phyloP scores from a whole-genome alignment of 2,888 invertebrate genomes.

The Lacanobia wlatinum region DNA sequence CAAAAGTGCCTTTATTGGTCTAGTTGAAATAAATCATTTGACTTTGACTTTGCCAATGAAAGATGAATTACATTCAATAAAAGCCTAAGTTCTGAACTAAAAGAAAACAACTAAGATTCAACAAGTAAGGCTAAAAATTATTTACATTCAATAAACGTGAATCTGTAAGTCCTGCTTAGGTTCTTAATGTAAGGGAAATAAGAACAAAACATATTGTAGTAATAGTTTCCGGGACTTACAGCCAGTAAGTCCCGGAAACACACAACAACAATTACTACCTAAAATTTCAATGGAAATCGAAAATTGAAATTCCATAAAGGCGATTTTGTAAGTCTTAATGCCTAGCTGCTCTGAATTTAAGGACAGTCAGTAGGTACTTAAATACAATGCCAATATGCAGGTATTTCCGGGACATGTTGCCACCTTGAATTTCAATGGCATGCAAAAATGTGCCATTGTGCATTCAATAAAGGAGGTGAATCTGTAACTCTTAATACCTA shows the following conservation, averaged over 20 bases:
- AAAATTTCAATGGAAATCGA: conserved; percentile 38
- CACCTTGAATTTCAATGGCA: background rate
- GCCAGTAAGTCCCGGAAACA: too few relatives aligned
- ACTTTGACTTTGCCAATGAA: too few relatives aligned
- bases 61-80: background rate
- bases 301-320: conserved; percentile 46
- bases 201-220: background rate
- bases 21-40: too few relatives aligned
- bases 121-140: too few relatives aligned
- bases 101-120: too few relatives aligned
- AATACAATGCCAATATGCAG: background rate
- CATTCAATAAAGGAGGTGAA: background rate
- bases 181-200: background rate
- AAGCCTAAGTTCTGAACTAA: too few relatives aligned
- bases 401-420: background rate
- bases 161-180: conserved; percentile 41
- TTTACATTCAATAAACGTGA: too few relatives aligned
- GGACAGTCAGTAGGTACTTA: background rate
- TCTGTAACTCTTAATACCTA: too few relatives aligned
- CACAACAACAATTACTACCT: conserved; percentile 44
- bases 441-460: background rate
- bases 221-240: conserved; percentile 25
- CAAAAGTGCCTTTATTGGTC: too few relatives aligned
- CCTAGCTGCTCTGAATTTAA: background rate
- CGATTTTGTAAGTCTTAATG: conserved; percentile 67